Evolutionary conservation across 2,888 invertebrate species (phyloP).

Genomic region (Scelioninae gen. 1): DNA sequence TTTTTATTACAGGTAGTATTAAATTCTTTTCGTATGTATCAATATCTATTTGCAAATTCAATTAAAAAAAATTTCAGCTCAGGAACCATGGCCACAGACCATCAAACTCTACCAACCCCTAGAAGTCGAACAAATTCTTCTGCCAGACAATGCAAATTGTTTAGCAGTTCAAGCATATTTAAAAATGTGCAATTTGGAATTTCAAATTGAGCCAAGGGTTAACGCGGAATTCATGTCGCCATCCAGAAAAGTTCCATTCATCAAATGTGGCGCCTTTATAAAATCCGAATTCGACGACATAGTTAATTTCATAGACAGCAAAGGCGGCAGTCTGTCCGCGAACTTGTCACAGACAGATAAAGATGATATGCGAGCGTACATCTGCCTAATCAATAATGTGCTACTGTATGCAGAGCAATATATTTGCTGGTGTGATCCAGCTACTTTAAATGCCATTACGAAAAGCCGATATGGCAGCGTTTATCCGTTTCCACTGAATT

Average conservation of each 20-base stretch:
- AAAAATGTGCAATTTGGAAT: constrained; percentile 95
- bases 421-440: constrained; percentile 93
- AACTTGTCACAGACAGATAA: constrained; percentile 90
- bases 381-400: constrained; percentile 94
- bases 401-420: constrained; percentile 96
- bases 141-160: constrained; percentile 97
- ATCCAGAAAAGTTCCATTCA: constrained; percentile 95
- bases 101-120: constrained; percentile 94
- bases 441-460: constrained; percentile 92
- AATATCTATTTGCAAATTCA: too few relatives aligned
- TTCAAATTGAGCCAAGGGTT: constrained; percentile 91
- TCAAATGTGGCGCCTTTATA: constrained; percentile 94
- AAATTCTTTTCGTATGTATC: too few relatives aligned
- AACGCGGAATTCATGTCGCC: constrained; percentile 99
- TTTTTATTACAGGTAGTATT: too few relatives aligned
- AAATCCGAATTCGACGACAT: constrained; percentile 96
- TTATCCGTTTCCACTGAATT: constrained; percentile 96
- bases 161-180: constrained; percentile 96
- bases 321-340: constrained; percentile 91
- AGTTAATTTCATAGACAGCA: constrained; percentile 93
- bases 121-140: constrained; percentile 96
- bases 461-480: constrained; percentile 93
- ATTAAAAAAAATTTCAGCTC: too few relatives aligned
- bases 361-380: constrained; percentile 96
- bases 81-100: constrained; percentile 96